Conservation (phyloP, 2,113 vertebrate species). For the Tricholaema leucomelas region DNA sequence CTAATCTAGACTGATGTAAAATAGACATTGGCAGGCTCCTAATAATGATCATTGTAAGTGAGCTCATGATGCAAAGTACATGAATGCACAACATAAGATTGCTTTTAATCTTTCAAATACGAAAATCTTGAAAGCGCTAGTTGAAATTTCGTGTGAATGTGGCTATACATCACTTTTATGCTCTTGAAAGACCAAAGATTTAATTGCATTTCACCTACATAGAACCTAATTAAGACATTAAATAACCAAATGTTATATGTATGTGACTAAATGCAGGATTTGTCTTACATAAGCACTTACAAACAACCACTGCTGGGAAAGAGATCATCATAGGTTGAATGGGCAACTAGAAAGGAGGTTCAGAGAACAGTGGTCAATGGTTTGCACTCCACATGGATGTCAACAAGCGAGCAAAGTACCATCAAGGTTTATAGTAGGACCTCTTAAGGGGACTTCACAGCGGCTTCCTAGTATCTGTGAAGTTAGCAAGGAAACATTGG, state of each 20-base stretch:
- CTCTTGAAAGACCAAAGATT: background rate
- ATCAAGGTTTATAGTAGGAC: background rate
- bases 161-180: background rate
- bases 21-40: background rate
- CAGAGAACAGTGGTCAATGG: background rate
- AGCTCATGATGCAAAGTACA: background rate
- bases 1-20: background rate
- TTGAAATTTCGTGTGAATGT: background rate
- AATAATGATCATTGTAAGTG: background rate
- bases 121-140: background rate
- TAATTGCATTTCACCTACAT: background rate
- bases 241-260: background rate
- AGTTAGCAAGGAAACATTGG: fast-evolving
- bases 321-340: background rate
- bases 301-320: background rate
- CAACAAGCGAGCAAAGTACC: background rate
- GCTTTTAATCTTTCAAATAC: background rate
- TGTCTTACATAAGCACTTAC: background rate
- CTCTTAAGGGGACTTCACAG: background rate
- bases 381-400: background rate
- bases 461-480: background rate
- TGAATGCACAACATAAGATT: background rate
- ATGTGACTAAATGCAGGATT: background rate
- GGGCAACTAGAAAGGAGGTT: background rate
- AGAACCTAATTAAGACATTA: background rate